Conservation (phyloP, 2,797 vertebrate genomes). For the Echeneis naucrates region DNA sequence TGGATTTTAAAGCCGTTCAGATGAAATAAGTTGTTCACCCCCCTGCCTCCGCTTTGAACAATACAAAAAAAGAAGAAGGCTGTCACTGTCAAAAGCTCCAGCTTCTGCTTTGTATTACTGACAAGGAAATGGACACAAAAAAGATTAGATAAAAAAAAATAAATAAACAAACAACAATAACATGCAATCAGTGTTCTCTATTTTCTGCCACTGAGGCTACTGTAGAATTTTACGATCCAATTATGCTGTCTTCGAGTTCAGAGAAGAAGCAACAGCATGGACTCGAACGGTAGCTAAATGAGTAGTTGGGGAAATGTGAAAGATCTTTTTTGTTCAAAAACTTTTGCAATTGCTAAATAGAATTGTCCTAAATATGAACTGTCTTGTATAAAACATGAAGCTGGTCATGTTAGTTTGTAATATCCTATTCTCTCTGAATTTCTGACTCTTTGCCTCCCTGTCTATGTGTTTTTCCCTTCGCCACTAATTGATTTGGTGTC, state of each 20-base stretch:
- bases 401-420: conserved; percentile 27
- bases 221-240: not conserved
- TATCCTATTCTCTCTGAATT: conserved; percentile 37
- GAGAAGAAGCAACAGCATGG: conserved; percentile 8
- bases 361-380: not conserved
- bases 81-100: conserved; percentile 38
- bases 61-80: conserved; percentile 8
- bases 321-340: not conserved
- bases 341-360: conserved; percentile 3
- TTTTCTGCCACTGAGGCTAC: not conserved
- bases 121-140: conserved; percentile 41
- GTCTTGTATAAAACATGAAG: not conserved
- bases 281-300: not conserved
- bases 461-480: conserved; percentile 24
- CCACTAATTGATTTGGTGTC: conserved; percentile 35
- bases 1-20: conserved; percentile 16
- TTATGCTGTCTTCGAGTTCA: not conserved
- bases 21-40: conserved; percentile 21
- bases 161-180: conserved; percentile 33
- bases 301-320: not conserved
- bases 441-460: conserved; percentile 24
- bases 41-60: not conserved
- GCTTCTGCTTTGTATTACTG: conserved; percentile 21
- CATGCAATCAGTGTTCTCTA: conserved; percentile 26
- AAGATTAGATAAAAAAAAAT: conserved; percentile 28